phyloP scores from a whole-genome alignment of 2,797 vertebrate genomes.

The Anguilla obscura region DNA sequence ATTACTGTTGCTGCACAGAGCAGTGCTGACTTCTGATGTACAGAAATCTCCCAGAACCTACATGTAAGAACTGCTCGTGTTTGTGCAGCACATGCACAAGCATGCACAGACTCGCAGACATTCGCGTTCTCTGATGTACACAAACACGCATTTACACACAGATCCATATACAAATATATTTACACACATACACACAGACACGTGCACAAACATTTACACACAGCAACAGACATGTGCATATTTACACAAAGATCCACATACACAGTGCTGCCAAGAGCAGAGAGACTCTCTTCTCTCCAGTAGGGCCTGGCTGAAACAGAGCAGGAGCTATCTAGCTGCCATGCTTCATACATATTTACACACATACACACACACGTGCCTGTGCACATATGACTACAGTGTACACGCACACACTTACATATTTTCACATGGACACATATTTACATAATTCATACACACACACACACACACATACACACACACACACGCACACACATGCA shows the following conservation, averaged over 20 bases:
- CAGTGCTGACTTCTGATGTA: background rate
- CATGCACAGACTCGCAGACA: background rate
- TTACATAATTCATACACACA: background rate
- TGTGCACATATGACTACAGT: too few species aligned
- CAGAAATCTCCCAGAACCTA: background rate
- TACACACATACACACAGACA: background rate
- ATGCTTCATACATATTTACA: background rate
- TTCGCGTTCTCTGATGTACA: background rate
- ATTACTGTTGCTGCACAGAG: background rate
- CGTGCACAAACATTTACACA: background rate
- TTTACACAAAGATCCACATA: background rate
- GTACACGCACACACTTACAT: background rate
- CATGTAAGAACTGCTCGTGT: too few species aligned
- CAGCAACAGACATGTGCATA: slow-evolving; percentile 12
- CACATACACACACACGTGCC: background rate
- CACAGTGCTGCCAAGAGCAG: background rate
- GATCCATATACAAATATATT: background rate
- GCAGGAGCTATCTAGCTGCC: background rate
- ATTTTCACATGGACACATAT: background rate
- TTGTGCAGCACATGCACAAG: background rate
- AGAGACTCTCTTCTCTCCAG: background rate
- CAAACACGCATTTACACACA: background rate
- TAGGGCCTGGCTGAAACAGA: background rate
- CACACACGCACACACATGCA: background rate
- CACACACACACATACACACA: background rate